Conservation (phyloP, 1,140 invertebrate species). For the Diorhabda sublineata region DNA sequence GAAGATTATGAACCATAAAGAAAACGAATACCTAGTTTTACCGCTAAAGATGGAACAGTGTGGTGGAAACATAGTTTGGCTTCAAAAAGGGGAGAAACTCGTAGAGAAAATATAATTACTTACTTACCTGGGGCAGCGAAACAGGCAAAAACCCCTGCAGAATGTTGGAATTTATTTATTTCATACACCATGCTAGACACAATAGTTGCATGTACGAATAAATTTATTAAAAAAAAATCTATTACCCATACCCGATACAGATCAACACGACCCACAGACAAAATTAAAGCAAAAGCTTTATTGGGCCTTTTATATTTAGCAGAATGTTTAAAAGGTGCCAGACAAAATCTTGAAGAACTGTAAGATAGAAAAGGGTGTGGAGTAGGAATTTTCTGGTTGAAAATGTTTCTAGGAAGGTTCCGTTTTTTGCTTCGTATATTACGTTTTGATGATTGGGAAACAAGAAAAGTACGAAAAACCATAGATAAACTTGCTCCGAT, state of each 20-base stretch:
- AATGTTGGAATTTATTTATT: constrained; percentile 10
- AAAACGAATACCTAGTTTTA: too few relatives aligned
- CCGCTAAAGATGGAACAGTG: too few relatives aligned
- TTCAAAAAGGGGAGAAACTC: too few relatives aligned
- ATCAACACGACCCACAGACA: constrained; percentile 7
- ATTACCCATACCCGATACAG: neutral
- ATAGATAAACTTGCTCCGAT: constrained; percentile 33
- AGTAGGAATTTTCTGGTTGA: constrained; percentile 25
- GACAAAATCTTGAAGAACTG: constrained; percentile 26
- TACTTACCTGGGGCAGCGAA: too few relatives aligned
- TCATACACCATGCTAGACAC: constrained; percentile 4
- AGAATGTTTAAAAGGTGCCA: neutral
- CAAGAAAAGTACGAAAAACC: constrained; percentile 25
- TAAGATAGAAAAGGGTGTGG: constrained; percentile 34
- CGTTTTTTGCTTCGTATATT: constrained; percentile 23
- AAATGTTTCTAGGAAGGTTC: constrained; percentile 28
- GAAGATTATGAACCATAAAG: too few relatives aligned
- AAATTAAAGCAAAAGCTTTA: constrained; percentile 8
- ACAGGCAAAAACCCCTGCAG: neutral
- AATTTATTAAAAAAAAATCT: constrained; percentile 3
- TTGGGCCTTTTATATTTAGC: constrained; percentile 16
- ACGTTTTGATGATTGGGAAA: constrained; percentile 29
- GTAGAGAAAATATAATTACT: neutral
- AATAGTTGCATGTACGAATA: constrained; percentile 14
- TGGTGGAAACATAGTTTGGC: too few relatives aligned